Evolutionary conservation across 1,140 invertebrate species (phyloP).

Genomic region (Phymastichus coffea): DNA sequence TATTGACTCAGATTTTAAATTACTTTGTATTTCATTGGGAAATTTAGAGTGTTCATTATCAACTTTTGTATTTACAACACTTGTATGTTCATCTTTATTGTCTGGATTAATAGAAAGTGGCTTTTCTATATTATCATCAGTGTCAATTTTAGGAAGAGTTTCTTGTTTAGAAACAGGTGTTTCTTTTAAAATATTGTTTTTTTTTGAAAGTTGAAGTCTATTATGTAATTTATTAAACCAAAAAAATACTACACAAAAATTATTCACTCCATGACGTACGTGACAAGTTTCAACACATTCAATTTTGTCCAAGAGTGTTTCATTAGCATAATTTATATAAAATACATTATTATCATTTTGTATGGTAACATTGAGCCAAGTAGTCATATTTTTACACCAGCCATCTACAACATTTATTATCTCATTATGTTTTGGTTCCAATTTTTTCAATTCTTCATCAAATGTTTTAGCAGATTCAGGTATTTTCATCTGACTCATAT

Average conservation of each 20-base stretch:
- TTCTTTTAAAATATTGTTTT: no score
- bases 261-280: background rate
- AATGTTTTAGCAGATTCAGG: background rate
- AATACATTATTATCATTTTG: background rate
- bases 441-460: background rate
- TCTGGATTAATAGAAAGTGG: background rate
- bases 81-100: no score
- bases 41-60: no score
- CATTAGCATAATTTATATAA: constrained; percentile 1
- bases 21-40: no score
- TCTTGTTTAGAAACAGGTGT: no score
- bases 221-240: constrained; percentile 6
- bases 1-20: no score
- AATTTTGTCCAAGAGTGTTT: background rate
- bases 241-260: constrained; percentile 11
- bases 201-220: no score
- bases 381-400: background rate
- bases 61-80: no score
- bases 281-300: constrained; percentile 9
- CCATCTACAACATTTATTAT: background rate
- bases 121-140: no score
- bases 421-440: background rate
- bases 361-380: background rate
- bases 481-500: background rate
- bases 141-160: no score